These are phyloP conservation scores for Epizoanthus ramosus DNA, from an alignment of 92 coral and sea anemone genomes.

Conservation along the genomic window DNA sequence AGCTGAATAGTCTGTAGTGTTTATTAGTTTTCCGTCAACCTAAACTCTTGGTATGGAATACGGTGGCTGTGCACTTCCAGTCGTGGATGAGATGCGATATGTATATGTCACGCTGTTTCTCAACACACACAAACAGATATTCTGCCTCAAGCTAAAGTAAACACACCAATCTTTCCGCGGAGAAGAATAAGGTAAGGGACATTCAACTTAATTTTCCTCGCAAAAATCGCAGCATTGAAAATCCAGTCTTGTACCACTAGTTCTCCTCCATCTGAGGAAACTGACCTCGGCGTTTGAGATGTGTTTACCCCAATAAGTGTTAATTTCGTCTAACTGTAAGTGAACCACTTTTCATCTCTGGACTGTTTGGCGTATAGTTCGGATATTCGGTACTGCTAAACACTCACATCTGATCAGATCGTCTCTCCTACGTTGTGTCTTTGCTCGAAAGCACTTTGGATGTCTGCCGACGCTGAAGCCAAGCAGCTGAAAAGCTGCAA, in stretches of 20 bases:
- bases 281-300: not conserved
- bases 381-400: too few relatives aligned
- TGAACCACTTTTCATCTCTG: not conserved
- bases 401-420: not conserved
- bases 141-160: not conserved
- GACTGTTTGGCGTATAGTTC: not conserved
- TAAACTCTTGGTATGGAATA: not conserved
- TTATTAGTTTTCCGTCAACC: not conserved
- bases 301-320: not conserved
- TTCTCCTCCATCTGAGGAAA: not conserved
- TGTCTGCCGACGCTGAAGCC: not conserved
- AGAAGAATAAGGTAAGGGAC: constrained; percentile 6
- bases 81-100: not conserved
- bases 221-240: not conserved
- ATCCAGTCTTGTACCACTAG: not conserved
- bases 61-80: not conserved
- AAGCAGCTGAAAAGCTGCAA: constrained; percentile 3
- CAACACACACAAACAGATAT: constrained; percentile 2
- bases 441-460: constrained; percentile 6
- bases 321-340: not conserved
- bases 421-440: not conserved
- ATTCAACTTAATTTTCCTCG: not conserved
- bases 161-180: not conserved
- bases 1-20: constrained; percentile 25
- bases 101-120: constrained; percentile 39